A percentile compares a stretch with the other conserved stretches of the same genome.
Evolutionary conservation across 2,888 invertebrate species (phyloP).

Genomic region (Diloba caeruleocephala): DNA sequence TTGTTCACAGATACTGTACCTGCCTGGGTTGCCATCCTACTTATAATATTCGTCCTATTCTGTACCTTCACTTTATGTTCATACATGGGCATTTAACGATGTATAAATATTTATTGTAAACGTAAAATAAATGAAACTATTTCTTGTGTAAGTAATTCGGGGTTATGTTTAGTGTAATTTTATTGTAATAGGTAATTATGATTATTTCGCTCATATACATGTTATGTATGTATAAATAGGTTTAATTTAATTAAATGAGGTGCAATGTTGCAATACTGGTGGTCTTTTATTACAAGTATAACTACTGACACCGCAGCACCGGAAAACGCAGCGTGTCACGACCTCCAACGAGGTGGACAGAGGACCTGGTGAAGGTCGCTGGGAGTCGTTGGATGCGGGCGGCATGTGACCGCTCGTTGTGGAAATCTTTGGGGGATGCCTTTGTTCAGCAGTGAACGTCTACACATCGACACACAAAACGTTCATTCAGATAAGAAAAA

Average conservation of each 20-base stretch:
- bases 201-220: conserved; percentile 73
- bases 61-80: conserved; percentile 95
- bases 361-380: too few relatives aligned
- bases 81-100: conserved; percentile 92
- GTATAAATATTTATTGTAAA: conserved; percentile 58
- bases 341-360: too few relatives aligned
- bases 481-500: too few relatives aligned
- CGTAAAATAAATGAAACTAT: conserved; percentile 55
- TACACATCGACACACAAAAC: too few relatives aligned
- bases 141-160: conserved; percentile 66
- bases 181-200: conserved; percentile 70
- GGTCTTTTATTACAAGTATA: conserved; percentile 40
- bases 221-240: conserved; percentile 81
- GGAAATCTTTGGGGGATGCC: too few relatives aligned
- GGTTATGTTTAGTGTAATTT: conserved; percentile 63
- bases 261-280: conserved; percentile 68
- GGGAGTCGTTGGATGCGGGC: too few relatives aligned
- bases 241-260: conserved; percentile 79
- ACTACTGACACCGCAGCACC: too few relatives aligned
- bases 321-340: too few relatives aligned
- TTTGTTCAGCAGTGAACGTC: too few relatives aligned
- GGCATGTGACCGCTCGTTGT: too few relatives aligned
- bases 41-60: conserved; percentile 93
- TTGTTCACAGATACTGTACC: conserved; percentile 92
- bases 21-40: conserved; percentile 93